phyloP scores from a whole-genome alignment of 2,113 vertebrate species.

The Cyprinus carpio region DNA sequence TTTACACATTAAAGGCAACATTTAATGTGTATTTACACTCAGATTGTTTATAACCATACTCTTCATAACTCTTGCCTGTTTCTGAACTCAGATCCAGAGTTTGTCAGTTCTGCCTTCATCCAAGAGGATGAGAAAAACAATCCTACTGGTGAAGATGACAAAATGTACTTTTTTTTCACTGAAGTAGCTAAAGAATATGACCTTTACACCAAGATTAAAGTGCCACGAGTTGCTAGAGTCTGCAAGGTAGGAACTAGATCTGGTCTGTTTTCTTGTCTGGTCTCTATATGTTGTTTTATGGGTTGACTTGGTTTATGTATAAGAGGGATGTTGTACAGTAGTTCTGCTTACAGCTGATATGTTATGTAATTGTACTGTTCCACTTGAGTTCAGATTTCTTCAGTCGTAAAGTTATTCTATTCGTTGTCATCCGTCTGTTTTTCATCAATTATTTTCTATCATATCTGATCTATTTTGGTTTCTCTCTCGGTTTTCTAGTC shows the following conservation, averaged over 20 bases:
- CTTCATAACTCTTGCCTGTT: background rate
- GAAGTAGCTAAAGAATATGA: constrained; percentile 84
- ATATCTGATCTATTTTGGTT: background rate
- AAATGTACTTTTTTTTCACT: constrained; percentile 90
- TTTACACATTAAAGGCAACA: no score
- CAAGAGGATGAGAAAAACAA: constrained; percentile 71
- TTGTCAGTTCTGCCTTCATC: constrained; percentile 83
- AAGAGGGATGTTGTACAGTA: background rate
- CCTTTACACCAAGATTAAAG: constrained; percentile 79
- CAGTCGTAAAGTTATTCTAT: background rate
- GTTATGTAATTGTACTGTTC: background rate
- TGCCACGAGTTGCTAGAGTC: constrained; percentile 86
- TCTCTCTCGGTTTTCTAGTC: constrained; percentile 67
- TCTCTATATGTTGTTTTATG: background rate
- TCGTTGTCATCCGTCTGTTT: constrained; percentile 5
- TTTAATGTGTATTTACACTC: background rate
- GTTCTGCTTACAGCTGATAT: background rate
- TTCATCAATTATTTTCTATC: background rate
- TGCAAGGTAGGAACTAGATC: constrained; percentile 77
- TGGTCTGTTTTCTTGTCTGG: background rate
- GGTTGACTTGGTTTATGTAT: background rate
- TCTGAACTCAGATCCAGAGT: constrained; percentile 79
- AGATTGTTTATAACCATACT: background rate
- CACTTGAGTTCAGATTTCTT: constrained; percentile 1
- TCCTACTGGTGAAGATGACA: constrained; percentile 77